Evolutionary conservation across 2,888 invertebrate genomes (phyloP), one percentile per base, ranked within the genome.

Genomic region (Galeopsomyia nigrocyanea): DNA sequence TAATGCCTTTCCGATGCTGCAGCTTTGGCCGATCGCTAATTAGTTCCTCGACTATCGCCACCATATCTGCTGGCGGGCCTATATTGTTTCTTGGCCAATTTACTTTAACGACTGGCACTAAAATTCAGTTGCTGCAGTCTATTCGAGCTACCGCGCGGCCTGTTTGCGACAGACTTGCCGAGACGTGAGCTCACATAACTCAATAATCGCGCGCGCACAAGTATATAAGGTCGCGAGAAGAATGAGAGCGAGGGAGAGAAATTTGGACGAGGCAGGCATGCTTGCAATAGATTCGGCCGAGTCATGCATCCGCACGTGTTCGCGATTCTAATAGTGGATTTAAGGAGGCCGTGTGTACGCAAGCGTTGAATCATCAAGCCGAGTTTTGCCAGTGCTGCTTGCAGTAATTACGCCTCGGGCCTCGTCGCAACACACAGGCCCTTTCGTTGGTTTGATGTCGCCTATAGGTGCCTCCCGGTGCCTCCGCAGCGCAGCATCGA

Each of bases 261-360:
- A 19, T 17, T 21, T 53, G 21, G 53, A 19, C n/a, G 10, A 56
- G n/a, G n/a, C n/a, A n/a, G n/a, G n/a, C n/a, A n/a, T n/a, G n/a
- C n/a, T 21, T n/a, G 65, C 16, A 73, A 73, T 64, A 51, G 68
- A 71, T 58, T 71, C 66, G 55, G 46, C 14, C 26, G 31, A 76
- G 78, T 82, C 82, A 84, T 80, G 80, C 78, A 77, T 76, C 61
- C 67, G 79, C 75, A 76, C 84, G 83, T 82, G 84, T 82, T 80
- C 78, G 75, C 73, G 76, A 78, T 79, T 78, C 75, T 72, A 78
- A 77, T 66, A 68, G 73, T 74, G 80, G 82, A 80, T 84, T 83
- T 79, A 60, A 76, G 66, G 69, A 73, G 61, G 68, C 26, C 68
- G 75, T 77, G 76, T 66, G 69, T 74, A 71, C 67, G 76, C 75